Conservation (phyloP, 2,113 vertebrate genomes). For the Chaetops frenatus region DNA sequence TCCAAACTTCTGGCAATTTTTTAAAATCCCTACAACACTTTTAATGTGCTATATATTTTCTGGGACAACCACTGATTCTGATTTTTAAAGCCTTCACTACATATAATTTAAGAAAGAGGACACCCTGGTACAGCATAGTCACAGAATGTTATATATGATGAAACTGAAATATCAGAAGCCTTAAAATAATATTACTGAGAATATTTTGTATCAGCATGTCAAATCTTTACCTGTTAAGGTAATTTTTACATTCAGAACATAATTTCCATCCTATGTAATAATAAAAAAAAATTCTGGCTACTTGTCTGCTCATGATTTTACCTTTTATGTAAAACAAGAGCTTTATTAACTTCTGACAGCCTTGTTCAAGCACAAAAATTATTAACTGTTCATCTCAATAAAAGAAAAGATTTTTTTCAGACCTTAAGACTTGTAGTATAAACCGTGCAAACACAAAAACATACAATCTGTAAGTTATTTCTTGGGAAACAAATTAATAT, state of each 20-base stretch:
- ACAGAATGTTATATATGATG: background rate
- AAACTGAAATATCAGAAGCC: background rate
- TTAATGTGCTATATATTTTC: background rate
- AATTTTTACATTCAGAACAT: background rate
- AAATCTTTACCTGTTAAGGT: background rate
- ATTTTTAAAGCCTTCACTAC: background rate
- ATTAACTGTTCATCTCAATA: background rate
- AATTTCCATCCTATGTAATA: background rate
- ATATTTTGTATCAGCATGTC: background rate
- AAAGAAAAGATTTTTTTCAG: background rate
- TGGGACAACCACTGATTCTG: background rate
- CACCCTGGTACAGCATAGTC: background rate
- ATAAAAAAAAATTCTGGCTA: fast-evolving
- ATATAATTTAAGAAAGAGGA: background rate
- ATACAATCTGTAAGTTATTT: background rate
- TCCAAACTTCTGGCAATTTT: background rate
- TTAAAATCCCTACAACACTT: background rate
- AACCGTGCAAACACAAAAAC: background rate
- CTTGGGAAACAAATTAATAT: background rate
- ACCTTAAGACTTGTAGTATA: background rate
- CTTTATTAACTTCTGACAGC: background rate
- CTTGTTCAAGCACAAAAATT: fast-evolving
- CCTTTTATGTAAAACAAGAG: background rate
- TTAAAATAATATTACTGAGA: background rate
- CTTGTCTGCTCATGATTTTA: background rate